Conservation (phyloP, 2,113 vertebrate species). For the Bagarius yarrelli region DNA sequence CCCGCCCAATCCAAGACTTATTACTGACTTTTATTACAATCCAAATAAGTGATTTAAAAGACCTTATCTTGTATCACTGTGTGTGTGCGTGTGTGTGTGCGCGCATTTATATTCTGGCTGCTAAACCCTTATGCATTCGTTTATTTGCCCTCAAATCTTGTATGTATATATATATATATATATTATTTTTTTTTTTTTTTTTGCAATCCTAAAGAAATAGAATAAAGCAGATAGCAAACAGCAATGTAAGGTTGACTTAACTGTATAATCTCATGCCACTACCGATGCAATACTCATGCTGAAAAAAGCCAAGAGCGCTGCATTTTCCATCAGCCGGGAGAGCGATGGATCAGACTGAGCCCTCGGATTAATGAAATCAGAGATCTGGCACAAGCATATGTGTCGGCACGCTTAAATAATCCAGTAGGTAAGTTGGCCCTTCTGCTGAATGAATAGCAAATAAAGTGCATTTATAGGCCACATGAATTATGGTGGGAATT, state of each 20-base stretch:
- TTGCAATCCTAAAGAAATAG: neutral
- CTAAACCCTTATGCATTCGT: neutral
- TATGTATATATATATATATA: neutral
- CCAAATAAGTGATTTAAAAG: too few species aligned
- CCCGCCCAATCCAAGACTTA: too few species aligned
- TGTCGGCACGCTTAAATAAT: conserved; percentile 8
- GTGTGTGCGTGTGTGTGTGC: too few species aligned
- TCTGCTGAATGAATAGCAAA: conserved; percentile 33
- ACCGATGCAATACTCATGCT: neutral
- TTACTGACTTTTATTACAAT: too few species aligned
- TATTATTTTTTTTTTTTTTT: neutral
- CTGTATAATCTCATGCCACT: conserved; percentile 4
- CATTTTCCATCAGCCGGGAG: neutral
- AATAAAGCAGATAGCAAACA: neutral
- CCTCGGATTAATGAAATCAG: conserved; percentile 10
- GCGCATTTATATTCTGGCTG: neutral
- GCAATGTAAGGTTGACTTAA: neutral
- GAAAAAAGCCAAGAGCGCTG: neutral
- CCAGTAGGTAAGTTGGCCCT: neutral
- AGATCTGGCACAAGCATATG: neutral
- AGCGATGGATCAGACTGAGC: neutral
- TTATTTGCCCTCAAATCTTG: neutral
- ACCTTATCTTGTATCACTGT: too few species aligned
- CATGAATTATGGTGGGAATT: neutral
- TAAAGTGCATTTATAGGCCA: neutral